Conservation (phyloP, 53 echinoderm and acorn worm species). For the Apostichopus leukothele region DNA sequence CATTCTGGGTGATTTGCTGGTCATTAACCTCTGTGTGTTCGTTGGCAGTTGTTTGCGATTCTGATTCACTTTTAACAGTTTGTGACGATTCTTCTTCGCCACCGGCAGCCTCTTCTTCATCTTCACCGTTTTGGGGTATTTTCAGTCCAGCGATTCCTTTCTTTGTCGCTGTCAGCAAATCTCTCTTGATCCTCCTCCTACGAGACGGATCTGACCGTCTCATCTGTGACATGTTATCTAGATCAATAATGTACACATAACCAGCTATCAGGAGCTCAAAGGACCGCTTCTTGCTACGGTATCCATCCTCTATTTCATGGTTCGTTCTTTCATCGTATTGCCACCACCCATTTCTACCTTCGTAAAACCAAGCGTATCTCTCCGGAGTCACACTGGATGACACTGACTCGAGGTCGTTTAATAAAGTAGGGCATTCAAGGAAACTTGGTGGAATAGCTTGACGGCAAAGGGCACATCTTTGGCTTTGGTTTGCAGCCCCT, state of each 20-base stretch:
- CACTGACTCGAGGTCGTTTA: conserved; percentile 46
- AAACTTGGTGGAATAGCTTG: conserved; percentile 81
- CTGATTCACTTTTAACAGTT: background rate
- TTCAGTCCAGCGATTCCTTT: conserved; percentile 98
- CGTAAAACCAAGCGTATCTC: conserved; percentile 90
- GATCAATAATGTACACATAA: conserved; percentile 85
- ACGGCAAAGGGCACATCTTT: conserved; percentile 90
- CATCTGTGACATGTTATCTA: conserved; percentile 92
- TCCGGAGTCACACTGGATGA: conserved; percentile 43
- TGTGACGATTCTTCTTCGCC: background rate
- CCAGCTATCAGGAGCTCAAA: conserved; percentile 96
- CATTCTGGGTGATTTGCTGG: background rate
- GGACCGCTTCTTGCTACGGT: conserved; percentile 69
- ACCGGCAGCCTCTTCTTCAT: background rate
- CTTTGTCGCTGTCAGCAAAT: conserved; percentile 80
- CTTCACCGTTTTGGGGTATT: conserved; percentile 29
- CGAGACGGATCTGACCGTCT: conserved; percentile 85
- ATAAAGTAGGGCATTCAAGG: conserved; percentile 74
- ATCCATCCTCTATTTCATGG: conserved; percentile 81
- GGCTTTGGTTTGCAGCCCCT: conserved; percentile 86
- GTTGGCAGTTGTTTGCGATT: background rate
- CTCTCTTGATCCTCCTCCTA: conserved; percentile 89
- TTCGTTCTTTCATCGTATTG: conserved; percentile 93
- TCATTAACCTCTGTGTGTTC: background rate
- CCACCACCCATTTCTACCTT: conserved; percentile 99